phyloP scores from a whole-genome alignment of 2,113 vertebrate species.

The Gavialis gangeticus region DNA sequence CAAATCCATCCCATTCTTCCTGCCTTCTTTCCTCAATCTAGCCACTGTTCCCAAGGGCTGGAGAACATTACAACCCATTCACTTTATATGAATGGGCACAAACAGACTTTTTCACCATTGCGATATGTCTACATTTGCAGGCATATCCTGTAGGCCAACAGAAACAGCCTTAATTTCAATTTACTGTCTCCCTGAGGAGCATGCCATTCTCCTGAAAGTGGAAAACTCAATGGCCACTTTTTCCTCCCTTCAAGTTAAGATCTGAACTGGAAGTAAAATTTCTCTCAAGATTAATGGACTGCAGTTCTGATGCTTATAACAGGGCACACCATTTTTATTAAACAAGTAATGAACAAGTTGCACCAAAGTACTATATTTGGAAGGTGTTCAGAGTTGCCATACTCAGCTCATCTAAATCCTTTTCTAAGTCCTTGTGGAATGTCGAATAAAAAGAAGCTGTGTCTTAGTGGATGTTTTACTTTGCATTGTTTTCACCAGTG shows the following conservation, averaged over 20 bases:
- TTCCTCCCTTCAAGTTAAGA: slow-evolving; percentile 65
- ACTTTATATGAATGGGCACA: slow-evolving; percentile 97
- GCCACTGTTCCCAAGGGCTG: slow-evolving; percentile 88
- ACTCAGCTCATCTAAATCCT: slow-evolving; percentile 36
- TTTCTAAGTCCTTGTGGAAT: slow-evolving; percentile 3
- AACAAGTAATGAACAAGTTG: slow-evolving; percentile 69
- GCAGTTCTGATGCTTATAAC: slow-evolving; percentile 85
- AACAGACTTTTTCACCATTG: slow-evolving; percentile 98
- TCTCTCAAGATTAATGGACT: slow-evolving; percentile 86
- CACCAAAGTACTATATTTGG: slow-evolving; percentile 64
- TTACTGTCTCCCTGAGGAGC: slow-evolving; percentile 93
- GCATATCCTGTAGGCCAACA: slow-evolving; percentile 97
- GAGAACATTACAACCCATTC: slow-evolving; percentile 95
- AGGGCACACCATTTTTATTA: slow-evolving; percentile 80
- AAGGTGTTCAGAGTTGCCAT: slow-evolving; percentile 56
- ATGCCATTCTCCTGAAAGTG: slow-evolving; percentile 89
- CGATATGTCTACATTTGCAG: slow-evolving; percentile 94
- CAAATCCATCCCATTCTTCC: slow-evolving; percentile 97
- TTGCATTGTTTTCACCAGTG: neutral
- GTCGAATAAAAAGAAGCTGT: neutral
- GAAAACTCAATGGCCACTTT: slow-evolving; percentile 81
- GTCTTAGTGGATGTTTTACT: slow-evolving; percentile 8
- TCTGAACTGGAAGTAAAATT: slow-evolving; percentile 82
- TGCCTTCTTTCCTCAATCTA: slow-evolving; percentile 88
- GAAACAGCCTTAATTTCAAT: slow-evolving; percentile 99